Conservation (phyloP, 92 coral and sea anemone genomes). For the Epizoanthus scotinus region DNA sequence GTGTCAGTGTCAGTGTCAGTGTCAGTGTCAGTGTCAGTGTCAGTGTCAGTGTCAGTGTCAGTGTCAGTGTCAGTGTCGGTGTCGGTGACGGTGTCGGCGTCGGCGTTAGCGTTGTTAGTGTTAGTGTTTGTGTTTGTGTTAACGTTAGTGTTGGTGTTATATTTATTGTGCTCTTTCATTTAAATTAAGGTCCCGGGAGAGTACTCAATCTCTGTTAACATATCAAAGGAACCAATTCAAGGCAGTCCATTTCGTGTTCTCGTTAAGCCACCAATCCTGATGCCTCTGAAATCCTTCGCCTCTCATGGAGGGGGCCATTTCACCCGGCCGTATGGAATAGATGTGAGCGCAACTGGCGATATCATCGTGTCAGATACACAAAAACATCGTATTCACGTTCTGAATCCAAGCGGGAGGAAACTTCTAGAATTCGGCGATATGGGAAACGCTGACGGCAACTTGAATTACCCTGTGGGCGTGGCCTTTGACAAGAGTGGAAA, state of each 20-base stretch:
- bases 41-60: too few species aligned
- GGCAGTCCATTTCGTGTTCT: constrained; percentile 73
- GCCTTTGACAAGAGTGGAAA: constrained; percentile 83
- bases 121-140: too few species aligned
- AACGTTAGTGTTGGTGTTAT: too few species aligned
- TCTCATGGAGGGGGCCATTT: constrained; percentile 75
- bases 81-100: too few species aligned
- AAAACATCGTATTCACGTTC: constrained; percentile 76
- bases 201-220: constrained; percentile 52
- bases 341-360: constrained; percentile 70
- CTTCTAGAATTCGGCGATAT: constrained; percentile 69
- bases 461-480: constrained; percentile 79
- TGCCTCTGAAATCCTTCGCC: constrained; percentile 79
- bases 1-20: too few species aligned
- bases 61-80: too few species aligned
- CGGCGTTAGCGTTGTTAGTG: too few species aligned
- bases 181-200: constrained; percentile 55
- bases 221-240: constrained; percentile 64
- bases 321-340: constrained; percentile 84
- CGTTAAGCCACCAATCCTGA: constrained; percentile 75
- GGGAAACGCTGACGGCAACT: constrained; percentile 70
- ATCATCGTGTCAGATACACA: constrained; percentile 84
- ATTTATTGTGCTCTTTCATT: background rate
- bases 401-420: constrained; percentile 68
- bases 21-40: too few species aligned